phyloP scores from a whole-genome alignment of 2,888 invertebrate genomes.

The Tinea trinotella region DNA sequence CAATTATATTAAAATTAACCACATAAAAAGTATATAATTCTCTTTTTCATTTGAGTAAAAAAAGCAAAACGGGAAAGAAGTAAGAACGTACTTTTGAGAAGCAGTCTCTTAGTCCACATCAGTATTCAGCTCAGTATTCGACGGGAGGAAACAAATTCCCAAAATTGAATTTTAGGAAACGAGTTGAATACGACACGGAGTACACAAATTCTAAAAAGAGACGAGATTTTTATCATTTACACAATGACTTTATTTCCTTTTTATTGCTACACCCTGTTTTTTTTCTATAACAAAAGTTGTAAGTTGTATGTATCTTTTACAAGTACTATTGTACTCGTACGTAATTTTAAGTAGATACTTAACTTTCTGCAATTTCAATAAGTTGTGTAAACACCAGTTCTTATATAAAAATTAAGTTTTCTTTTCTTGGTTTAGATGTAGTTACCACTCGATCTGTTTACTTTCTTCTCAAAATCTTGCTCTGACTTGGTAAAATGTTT shows the following conservation, averaged over 20 bases:
- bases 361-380: too few species aligned
- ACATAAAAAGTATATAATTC: not conserved
- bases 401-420: too few species aligned
- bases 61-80: slow-evolving; percentile 3
- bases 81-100: not conserved
- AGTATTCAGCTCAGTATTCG: slow-evolving; percentile 63
- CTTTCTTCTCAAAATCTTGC: too few species aligned
- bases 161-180: slow-evolving; percentile 72
- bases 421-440: too few species aligned
- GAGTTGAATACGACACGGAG: slow-evolving; percentile 68
- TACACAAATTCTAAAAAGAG: slow-evolving; percentile 61
- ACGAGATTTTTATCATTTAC: slow-evolving; percentile 64
- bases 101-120: slow-evolving; percentile 33
- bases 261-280: not conserved
- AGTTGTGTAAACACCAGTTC: too few species aligned
- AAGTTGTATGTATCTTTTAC: not conserved
- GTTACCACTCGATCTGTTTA: too few species aligned
- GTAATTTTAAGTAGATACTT: not conserved
- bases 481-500: too few species aligned
- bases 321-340: not conserved
- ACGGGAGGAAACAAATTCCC: slow-evolving; percentile 70
- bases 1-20: not conserved
- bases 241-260: slow-evolving; percentile 47
- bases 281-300: not conserved
- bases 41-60: not conserved